phyloP scores from a whole-genome alignment of 2,113 vertebrate genomes.

The Orcinus orca region DNA sequence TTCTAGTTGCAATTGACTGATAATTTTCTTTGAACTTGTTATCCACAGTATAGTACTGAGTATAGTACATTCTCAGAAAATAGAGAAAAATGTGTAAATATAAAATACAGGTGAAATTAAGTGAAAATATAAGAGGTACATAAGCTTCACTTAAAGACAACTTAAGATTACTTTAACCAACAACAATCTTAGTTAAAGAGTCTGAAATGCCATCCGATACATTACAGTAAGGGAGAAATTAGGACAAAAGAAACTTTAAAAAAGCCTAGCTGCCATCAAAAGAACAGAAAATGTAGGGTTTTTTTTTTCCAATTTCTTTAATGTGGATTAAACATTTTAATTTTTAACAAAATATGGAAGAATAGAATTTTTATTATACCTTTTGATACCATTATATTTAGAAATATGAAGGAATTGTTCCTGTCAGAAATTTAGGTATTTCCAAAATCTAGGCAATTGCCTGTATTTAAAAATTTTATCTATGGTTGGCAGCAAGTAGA shows the following conservation, averaged over 20 bases:
- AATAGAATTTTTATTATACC: neutral
- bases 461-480: neutral
- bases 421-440: neutral
- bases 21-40: slow-evolving; percentile 5
- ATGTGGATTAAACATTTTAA: neutral
- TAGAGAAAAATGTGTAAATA: slow-evolving; percentile 61
- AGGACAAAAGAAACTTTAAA: neutral
- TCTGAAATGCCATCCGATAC: neutral
- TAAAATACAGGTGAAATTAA: slow-evolving; percentile 37
- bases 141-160: slow-evolving; percentile 54
- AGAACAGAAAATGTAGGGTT: neutral
- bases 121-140: slow-evolving; percentile 19
- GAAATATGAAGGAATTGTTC: neutral
- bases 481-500: neutral
- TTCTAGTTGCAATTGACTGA: neutral
- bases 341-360: neutral
- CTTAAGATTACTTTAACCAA: slow-evolving; percentile 53
- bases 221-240: neutral
- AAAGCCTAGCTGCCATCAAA: neutral
- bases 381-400: neutral
- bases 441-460: neutral
- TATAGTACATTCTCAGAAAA: slow-evolving; percentile 56
- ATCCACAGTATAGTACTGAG: neutral
- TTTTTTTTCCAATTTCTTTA: neutral
- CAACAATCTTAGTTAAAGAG: slow-evolving; percentile 33